Evolutionary conservation across 2,888 invertebrate genomes (phyloP), one percentile per base, ranked within the genome.

Genomic region (Tenthredo livida): DNA sequence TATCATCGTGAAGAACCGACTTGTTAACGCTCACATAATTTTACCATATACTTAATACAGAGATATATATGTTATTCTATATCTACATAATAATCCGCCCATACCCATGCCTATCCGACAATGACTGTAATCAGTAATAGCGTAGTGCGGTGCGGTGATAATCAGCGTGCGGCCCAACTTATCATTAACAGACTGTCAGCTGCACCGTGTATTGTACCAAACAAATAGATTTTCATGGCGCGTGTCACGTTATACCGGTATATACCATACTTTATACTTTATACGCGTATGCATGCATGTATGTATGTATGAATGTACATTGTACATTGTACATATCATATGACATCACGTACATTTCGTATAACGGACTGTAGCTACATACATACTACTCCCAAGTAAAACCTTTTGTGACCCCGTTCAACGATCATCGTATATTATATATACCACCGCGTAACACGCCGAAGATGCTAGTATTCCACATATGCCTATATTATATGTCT

Each of bases 381-480:
- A n/a, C n/a, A n/a, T n/a, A n/a, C n/a, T 10, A 75, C 47, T 33
- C 37, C 33, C 12, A 29, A n/a, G 15, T 25, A 15, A 47, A 43
- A 75, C 75, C 54, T 77, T 77, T 54, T 77, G 54, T 77, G 77
- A 77, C 50, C 54, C 77, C 47, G 77, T 77, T 77, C 29, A 54
- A 77, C 50, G 17, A 77, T 47, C 77, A 50, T 15, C 37, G 33
- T 70, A 10, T 70, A 7, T 70, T 70, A 10, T 70, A 7, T 70
- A 37, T 12, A n/a, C 25, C 40, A 7, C 12, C 1, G 73, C 43
- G 43, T 73, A 47, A 47, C 47, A 21, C 75, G 25, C 43, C 75
- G 4, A 47, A 21, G 29, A 29, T 47, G 4, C 4, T 47, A 0
- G 15, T n/a, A 67, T 67, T 77, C 21, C 15, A 50, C 29, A 54